These are phyloP conservation scores for Eucera pruinosa DNA, from an alignment of 2,888 invertebrate genomes.

Conservation along the genomic window DNA sequence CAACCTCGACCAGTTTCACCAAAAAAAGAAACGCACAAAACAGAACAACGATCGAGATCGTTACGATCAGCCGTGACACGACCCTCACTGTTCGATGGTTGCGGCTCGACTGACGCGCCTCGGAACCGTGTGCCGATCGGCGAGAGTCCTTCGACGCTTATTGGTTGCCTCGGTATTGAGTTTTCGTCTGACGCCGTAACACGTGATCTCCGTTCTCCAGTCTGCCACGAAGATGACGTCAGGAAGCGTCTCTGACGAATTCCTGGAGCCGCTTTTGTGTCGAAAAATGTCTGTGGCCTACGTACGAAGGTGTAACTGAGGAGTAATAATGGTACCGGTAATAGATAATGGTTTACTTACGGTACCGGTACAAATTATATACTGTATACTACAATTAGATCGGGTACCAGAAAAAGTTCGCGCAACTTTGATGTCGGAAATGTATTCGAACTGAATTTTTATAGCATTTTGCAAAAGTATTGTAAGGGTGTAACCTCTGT, in stretches of 20 bases:
- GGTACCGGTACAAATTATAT: background rate
- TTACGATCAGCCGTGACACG: background rate
- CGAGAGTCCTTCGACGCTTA: conserved; percentile 59
- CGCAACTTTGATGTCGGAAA: too few relatives aligned
- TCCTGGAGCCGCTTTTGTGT: conserved; percentile 45
- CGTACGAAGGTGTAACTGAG: background rate
- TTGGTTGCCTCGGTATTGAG: conserved; percentile 69
- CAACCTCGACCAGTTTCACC: conserved; percentile 24
- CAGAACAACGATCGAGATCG: background rate
- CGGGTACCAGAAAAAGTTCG: too few relatives aligned
- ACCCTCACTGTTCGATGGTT: conserved; percentile 72
- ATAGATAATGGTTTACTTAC: background rate
- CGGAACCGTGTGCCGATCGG: conserved; percentile 44
- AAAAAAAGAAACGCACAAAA: conserved; percentile 22
- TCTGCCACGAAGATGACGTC: conserved; percentile 68
- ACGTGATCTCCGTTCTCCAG: conserved; percentile 77
- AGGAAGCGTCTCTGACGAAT: conserved; percentile 54
- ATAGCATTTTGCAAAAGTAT: too few relatives aligned
- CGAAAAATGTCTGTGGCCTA: conserved; percentile 1
- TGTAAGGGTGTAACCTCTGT: too few relatives aligned
- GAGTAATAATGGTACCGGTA: background rate
- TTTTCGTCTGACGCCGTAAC: conserved; percentile 65
- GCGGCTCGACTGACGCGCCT: conserved; percentile 74
- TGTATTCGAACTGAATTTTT: too few relatives aligned
- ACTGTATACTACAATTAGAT: background rate